Evolutionary conservation across 2,797 vertebrate species (phyloP), one percentile per base, ranked within the genome.

Genomic region (Brotula barbata): DNA sequence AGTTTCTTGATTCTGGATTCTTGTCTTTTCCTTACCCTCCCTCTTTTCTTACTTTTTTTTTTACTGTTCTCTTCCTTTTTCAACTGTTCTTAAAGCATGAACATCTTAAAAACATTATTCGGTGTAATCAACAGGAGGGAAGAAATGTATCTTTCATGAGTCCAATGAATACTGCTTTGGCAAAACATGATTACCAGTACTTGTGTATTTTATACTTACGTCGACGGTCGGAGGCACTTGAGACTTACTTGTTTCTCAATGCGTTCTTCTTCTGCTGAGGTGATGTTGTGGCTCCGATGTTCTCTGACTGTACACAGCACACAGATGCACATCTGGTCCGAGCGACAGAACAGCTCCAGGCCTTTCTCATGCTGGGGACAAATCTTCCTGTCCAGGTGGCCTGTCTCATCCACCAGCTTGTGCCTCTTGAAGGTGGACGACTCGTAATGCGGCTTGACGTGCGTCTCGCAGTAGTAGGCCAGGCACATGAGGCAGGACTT

Each of bases 261-360:
- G 0, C 91, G 89, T 45, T 94, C 93, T 15, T 94, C 91, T 41
- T 93, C 91, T n/a, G 93, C 86, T 0, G 92, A 88, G 48, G 90
- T 51, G 0, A 91, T 82, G 64, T 94, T 90, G 57, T 94, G 92
- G 42, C 89, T 74, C 33, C 91, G 87, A 68, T 93, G 92, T 50
- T 92, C 92, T 42, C 88, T 83, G 52, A 91, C 90, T 0, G 92
- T 89, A 21, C 94, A 94, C 58, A 91, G 53, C 36, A 90, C 86
- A 11, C 94, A 94, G 71, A 95, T 79, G 6, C 91, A 92, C 88
- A 92, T 91, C 81, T 93, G 91, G 48, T 94, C 94, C 0, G 88
- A 87, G 61, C 89, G 88, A 61, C 93, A 94, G 88, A 94, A 94
- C 16, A 93, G 81, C 76, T 92, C 91, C 73, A 91, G 81, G 20